A percentile compares a stretch with the other conserved stretches of the same genome.
These are phyloP conservation scores for Urophycis tenuis DNA, from an alignment of 2,797 vertebrate genomes.

Conservation along the genomic window DNA sequence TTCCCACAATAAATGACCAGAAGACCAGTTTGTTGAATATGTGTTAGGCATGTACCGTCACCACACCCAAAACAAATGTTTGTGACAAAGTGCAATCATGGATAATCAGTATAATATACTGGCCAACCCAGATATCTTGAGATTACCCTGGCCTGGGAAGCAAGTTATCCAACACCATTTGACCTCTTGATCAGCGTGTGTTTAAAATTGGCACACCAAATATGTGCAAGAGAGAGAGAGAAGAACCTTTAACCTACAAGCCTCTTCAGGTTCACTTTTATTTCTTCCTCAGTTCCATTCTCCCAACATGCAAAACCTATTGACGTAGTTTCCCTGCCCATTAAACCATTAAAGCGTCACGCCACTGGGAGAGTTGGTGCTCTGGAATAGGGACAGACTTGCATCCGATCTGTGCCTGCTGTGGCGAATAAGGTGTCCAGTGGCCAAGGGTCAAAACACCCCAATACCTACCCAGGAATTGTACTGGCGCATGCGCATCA, in stretches of 20 bases:
- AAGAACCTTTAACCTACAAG: neutral
- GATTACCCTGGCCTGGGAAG: neutral
- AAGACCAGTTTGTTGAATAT: neutral
- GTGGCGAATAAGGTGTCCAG: neutral
- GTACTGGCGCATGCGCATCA: neutral
- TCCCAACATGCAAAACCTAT: neutral
- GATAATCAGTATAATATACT: neutral
- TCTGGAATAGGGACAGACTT: neutral
- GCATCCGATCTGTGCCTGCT: neutral
- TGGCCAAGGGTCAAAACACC: neutral
- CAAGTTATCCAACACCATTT: neutral
- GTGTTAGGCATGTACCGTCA: neutral
- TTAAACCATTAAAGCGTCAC: neutral
- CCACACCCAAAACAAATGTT: neutral
- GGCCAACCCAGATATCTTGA: neutral
- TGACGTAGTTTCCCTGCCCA: neutral
- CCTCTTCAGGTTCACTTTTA: neutral
- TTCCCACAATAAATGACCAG: neutral
- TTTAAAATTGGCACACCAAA: neutral
- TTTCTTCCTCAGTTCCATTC: neutral
- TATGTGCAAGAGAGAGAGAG: neutral
- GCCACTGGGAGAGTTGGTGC: neutral
- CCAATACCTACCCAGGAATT: neutral
- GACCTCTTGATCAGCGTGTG: neutral
- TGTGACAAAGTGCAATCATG: neutral